phyloP scores from a whole-genome alignment of 2,888 invertebrate species.

The Nymphalis urticae region DNA sequence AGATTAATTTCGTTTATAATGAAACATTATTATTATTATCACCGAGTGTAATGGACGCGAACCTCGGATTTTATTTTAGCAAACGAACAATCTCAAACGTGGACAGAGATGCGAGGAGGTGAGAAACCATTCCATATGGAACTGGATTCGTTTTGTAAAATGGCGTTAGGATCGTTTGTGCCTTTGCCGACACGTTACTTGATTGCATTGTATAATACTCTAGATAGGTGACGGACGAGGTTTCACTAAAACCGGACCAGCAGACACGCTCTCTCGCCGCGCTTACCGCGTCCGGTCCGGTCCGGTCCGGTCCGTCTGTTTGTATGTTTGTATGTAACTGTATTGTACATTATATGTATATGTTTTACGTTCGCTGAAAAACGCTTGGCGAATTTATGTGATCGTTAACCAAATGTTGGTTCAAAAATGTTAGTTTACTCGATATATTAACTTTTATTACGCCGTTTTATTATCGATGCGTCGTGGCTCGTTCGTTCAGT shows the following conservation, averaged over 20 bases:
- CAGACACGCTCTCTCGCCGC: too few relatives aligned
- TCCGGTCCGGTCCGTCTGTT: neutral
- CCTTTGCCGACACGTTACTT: constrained; percentile 8
- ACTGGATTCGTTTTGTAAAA: neutral
- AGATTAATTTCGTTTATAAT: too few relatives aligned
- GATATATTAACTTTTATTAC: constrained; percentile 20
- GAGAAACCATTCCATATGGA: neutral
- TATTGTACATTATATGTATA: constrained; percentile 26
- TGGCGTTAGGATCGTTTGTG: constrained; percentile 16
- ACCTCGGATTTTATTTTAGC: neutral
- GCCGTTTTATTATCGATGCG: constrained; percentile 15
- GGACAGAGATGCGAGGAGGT: neutral
- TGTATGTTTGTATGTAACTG: constrained; percentile 23
- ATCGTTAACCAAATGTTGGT: constrained; percentile 41
- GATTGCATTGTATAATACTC: constrained; percentile 16
- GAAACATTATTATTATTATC: too few relatives aligned
- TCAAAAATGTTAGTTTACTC: constrained; percentile 37
- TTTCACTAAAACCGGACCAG: neutral
- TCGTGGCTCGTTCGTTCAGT: neutral
- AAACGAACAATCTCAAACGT: neutral
- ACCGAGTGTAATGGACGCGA: too few relatives aligned
- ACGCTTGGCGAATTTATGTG: constrained; percentile 35
- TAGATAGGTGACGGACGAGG: constrained; percentile 2
- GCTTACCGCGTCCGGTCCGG: neutral
- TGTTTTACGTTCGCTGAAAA: constrained; percentile 25